Base-by-base conservation (phyloP, 2,888 invertebrate genomes). In the Leucophenga maculata region DNA sequence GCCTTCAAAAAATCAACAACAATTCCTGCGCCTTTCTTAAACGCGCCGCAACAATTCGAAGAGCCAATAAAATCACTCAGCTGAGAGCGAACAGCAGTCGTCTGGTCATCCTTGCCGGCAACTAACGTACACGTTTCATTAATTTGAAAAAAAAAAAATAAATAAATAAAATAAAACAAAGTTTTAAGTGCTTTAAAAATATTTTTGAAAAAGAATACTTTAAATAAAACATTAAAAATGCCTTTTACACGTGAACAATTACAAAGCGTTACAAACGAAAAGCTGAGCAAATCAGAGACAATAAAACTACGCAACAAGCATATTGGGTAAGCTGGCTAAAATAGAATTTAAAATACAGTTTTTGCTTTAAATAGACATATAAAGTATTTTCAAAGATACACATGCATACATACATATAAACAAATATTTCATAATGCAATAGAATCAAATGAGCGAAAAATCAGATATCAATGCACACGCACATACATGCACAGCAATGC, bases 211-310 rank as follows among this genome's bases (percentile, higher is more conserved):
- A 18, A 14, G 46, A 16, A 59, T 18, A 50, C 52, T 26, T 57
- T 69, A 31, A 59, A 62, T 67, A 71, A 67, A 67, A 67, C 65
- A 16, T n/a, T 65, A 60, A 39, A 55, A 72, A 87, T 87, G 88
- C 80, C 88, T 70, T 86, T 84, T 69, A 77, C 83, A 65, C 77
- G 80, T 69, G 86, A 88, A 73, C 80, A 83, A 77, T 67, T 81
- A 3, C 83, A 87, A 57, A 70, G 71, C 39, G 75, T 78, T 52
- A 78, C 74, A 69, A 80, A 75, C 86, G 94, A 95, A 88, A 92
- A 93, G 70, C 91, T 96, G 91, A 90, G 93, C 31, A 95, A 95
- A 89, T 89, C 91, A 72, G 94, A 96, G 85, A 96, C 96, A 0
- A 93, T 96, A 71, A 92, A 92, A 75, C 90, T 95, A 65, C 91